Conservation (phyloP, 2,888 invertebrate genomes). For the Drosophila hamatofila region DNA sequence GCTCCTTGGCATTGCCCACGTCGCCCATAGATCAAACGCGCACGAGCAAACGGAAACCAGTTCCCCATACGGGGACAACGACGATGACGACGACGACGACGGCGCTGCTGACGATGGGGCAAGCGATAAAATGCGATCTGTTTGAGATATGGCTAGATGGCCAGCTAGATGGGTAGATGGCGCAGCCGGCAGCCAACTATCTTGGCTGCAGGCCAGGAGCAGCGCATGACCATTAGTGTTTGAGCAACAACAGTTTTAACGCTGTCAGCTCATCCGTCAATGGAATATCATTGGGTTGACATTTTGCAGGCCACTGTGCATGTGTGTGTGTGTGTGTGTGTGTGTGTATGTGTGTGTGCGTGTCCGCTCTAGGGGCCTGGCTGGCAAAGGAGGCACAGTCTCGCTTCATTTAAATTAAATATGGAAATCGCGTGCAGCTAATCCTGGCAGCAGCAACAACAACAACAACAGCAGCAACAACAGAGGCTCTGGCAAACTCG, state of each 20-base stretch:
- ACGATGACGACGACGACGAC: neutral
- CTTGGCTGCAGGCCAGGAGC: conserved; percentile 30
- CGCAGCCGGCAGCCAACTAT: conserved; percentile 11
- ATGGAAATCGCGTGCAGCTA: conserved; percentile 81
- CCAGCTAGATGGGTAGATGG: conserved; percentile 22
- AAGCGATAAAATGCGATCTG: conserved; percentile 80
- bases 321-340: conserved; percentile 20
- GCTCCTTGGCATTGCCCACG: conserved; percentile 48
- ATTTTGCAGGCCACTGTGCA: conserved; percentile 76
- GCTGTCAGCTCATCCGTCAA: conserved; percentile 85
- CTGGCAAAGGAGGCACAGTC: conserved; percentile 24
- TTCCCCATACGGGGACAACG: conserved; percentile 38
- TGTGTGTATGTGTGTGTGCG: conserved; percentile 38
- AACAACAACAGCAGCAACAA: conserved; percentile 20
- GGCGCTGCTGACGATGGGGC: conserved; percentile 40
- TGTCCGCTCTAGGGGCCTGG: conserved; percentile 52
- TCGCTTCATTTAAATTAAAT: conserved; percentile 82
- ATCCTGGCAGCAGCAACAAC: conserved; percentile 63
- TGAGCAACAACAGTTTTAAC: conserved; percentile 84
- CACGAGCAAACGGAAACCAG: conserved; percentile 62
- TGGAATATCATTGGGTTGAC: conserved; percentile 84
- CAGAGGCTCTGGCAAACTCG: conserved; percentile 47
- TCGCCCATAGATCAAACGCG: conserved; percentile 76
- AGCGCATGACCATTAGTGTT: conserved; percentile 79
- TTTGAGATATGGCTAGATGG: conserved; percentile 63